These are phyloP conservation scores for Coleophora deauratella DNA, from an alignment of 2,888 invertebrate species.

Conservation along the genomic window DNA sequence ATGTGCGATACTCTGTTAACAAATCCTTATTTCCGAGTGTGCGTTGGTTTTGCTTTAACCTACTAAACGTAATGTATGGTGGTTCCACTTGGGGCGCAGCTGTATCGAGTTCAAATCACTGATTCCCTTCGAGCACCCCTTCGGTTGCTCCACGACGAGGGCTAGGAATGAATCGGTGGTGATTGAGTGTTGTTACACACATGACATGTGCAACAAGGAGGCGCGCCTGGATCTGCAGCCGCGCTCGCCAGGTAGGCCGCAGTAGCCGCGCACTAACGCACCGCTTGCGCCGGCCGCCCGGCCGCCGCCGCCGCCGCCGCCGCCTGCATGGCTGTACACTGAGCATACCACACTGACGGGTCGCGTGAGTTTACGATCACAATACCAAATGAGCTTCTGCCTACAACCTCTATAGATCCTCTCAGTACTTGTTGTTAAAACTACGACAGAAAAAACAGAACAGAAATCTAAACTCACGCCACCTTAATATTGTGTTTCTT, in stretches of 20 bases:
- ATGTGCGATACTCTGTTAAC: constrained; percentile 59
- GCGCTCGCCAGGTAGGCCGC: constrained; percentile 78
- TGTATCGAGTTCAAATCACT: constrained; percentile 83
- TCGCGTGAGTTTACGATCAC: no score
- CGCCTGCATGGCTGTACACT: no score
- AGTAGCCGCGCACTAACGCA: constrained; percentile 39
- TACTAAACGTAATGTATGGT: constrained; percentile 74
- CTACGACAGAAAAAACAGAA: no score
- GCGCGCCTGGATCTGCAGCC: constrained; percentile 80
- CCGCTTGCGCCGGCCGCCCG: constrained; percentile 21
- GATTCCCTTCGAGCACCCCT: constrained; percentile 86
- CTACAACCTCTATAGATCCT: no score
- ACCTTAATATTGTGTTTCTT: constrained; percentile 21
- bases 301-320: constrained; percentile 7
- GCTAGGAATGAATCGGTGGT: constrained; percentile 83
- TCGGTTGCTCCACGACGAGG: constrained; percentile 86
- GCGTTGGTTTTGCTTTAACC: constrained; percentile 74
- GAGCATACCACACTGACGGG: no score
- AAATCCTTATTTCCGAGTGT: constrained; percentile 66
- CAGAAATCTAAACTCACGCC: constrained; percentile 5
- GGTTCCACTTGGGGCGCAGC: constrained; percentile 77
- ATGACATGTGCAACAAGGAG: constrained; percentile 82
- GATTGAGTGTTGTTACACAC: constrained; percentile 87
- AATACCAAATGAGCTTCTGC: no score
- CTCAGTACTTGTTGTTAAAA: no score